Evolutionary conservation across 2,888 invertebrate genomes (phyloP).

Genomic region (Reticulitermes lucifugus): DNA sequence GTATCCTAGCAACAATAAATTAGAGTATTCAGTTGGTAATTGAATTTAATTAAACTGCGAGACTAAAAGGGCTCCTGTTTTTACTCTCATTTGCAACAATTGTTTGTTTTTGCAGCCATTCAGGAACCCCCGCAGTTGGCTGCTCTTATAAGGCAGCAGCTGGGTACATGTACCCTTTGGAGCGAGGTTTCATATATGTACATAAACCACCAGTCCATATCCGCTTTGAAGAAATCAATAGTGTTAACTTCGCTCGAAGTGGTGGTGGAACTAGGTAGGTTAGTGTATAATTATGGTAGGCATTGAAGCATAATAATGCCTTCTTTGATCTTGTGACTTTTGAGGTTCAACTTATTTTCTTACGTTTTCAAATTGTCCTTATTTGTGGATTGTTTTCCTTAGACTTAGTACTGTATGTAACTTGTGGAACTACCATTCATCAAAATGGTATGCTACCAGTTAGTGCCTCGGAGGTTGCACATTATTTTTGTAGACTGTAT

Average conservation of each 20-base stretch:
- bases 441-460: too few relatives aligned
- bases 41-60: neutral
- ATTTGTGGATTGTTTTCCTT: too few relatives aligned
- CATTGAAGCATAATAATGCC: neutral
- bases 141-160: constrained; percentile 99
- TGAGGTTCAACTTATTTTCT: too few relatives aligned
- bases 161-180: constrained; percentile 96
- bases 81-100: neutral
- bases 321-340: too few relatives aligned
- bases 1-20: constrained; percentile 50
- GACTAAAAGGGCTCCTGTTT: neutral
- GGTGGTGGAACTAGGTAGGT: constrained; percentile 81
- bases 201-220: constrained; percentile 99
- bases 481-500: too few relatives aligned
- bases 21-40: neutral
- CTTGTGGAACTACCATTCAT: too few relatives aligned
- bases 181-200: constrained; percentile 97
- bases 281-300: neutral
- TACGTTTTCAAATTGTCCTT: too few relatives aligned
- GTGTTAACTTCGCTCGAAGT: constrained; percentile 95
- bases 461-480: too few relatives aligned
- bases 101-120: constrained; percentile 70
- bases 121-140: constrained; percentile 89
- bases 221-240: constrained; percentile 94
- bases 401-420: too few relatives aligned